These are phyloP conservation scores for Rhynchotus rufescens DNA, from an alignment of 2,797 vertebrate species.

Conservation along the genomic window DNA sequence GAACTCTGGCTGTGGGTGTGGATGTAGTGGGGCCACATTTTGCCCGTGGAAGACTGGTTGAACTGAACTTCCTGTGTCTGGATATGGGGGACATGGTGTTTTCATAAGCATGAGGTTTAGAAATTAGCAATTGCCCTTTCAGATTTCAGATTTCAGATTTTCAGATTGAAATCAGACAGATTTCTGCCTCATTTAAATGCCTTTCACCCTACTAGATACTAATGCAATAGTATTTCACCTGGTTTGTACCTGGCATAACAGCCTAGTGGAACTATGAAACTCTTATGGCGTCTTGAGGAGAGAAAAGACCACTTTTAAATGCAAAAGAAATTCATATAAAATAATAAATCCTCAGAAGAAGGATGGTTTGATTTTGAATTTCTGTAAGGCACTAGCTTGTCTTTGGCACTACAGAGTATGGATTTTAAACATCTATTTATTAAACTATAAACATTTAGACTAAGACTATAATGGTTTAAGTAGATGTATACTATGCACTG, in stretches of 20 bases:
- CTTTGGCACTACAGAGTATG: background rate
- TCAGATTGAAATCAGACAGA: background rate
- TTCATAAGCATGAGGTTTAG: background rate
- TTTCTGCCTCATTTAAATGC: background rate
- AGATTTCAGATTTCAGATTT: background rate
- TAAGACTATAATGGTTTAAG: background rate
- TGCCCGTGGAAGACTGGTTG: background rate
- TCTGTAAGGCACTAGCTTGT: background rate
- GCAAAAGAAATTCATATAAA: no score
- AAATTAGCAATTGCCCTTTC: background rate
- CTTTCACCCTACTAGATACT: background rate
- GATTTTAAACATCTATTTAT: background rate
- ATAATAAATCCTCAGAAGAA: background rate
- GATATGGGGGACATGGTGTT: background rate
- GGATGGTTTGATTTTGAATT: background rate
- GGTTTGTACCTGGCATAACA: background rate
- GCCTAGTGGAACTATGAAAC: background rate
- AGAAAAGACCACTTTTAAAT: background rate
- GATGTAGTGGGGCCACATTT: background rate
- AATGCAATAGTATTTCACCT: background rate
- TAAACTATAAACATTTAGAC: background rate
- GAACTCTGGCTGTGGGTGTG: background rate
- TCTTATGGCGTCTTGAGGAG: background rate
- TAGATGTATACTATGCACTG: background rate
- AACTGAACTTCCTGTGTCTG: background rate